These are phyloP conservation scores for Sthenelais limicola DNA, from an alignment of 2,888 invertebrate species.

Conservation along the genomic window DNA sequence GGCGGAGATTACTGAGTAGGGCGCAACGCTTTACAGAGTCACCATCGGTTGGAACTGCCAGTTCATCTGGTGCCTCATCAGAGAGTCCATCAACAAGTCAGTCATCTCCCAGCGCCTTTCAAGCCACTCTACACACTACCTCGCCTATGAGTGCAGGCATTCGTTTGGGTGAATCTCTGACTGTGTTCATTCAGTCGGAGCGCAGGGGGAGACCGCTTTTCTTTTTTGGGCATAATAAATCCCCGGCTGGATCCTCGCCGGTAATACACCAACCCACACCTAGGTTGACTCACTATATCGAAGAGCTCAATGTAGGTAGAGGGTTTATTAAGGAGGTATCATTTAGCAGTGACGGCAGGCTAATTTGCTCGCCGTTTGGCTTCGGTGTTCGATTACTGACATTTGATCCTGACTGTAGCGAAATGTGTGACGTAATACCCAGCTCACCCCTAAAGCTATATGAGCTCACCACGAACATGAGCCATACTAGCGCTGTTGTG, in stretches of 20 bases:
- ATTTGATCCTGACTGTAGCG: constrained; percentile 84
- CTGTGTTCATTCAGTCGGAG: not conserved
- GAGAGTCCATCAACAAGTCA: no score
- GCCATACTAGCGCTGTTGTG: constrained; percentile 88
- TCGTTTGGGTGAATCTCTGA: not conserved
- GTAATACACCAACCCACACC: constrained; percentile 80
- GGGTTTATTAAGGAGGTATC: constrained; percentile 95
- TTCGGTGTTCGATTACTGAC: constrained; percentile 88
- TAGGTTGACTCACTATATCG: constrained; percentile 85
- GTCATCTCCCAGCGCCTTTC: not conserved
- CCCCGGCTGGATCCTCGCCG: not conserved
- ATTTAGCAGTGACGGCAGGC: constrained; percentile 90
- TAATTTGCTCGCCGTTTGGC: constrained; percentile 92
- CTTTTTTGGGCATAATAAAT: not conserved
- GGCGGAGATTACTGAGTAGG: not conserved
- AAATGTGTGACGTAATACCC: constrained; percentile 82
- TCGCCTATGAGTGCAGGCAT: not conserved
- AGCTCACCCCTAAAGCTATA: constrained; percentile 75
- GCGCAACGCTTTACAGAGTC: no score
- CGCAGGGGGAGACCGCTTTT: not conserved
- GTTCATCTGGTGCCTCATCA: no score
- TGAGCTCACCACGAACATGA: constrained; percentile 81
- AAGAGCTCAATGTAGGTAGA: constrained; percentile 90
- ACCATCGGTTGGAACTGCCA: no score
- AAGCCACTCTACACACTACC: not conserved